A percentile compares a stretch with the other conserved stretches of the same genome.
phyloP scores from a whole-genome alignment of 2,888 invertebrate genomes.

The Schizotus pectinicornis region DNA sequence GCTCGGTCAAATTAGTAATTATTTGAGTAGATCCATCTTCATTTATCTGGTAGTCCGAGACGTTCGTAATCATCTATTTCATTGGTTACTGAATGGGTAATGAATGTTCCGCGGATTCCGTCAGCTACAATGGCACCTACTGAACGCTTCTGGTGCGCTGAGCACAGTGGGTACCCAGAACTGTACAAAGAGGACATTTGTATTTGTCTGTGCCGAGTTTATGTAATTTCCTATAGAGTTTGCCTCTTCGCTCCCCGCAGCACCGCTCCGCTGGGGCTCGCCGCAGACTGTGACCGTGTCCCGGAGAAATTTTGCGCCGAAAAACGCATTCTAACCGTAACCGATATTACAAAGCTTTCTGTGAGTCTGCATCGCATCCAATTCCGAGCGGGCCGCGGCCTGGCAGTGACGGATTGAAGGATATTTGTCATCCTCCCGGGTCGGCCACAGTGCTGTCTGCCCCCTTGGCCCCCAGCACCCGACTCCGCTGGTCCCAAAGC shows the following conservation, averaged over 20 bases:
- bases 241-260: slow-evolving; percentile 50
- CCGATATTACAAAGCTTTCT: slow-evolving; percentile 61
- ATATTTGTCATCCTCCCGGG: slow-evolving; percentile 73
- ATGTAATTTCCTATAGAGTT: slow-evolving; percentile 63
- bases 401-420: slow-evolving; percentile 74
- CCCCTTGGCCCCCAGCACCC: slow-evolving; percentile 47
- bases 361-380: slow-evolving; percentile 61
- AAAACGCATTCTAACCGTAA: slow-evolving; percentile 51
- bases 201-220: slow-evolving; percentile 62
- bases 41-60: slow-evolving; percentile 59
- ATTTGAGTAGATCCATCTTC: slow-evolving; percentile 59
- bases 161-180: slow-evolving; percentile 57
- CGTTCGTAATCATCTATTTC: slow-evolving; percentile 61
- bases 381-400: slow-evolving; percentile 60
- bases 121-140: slow-evolving; percentile 56
- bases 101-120: slow-evolving; percentile 59
- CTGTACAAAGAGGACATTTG: slow-evolving; percentile 61
- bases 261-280: slow-evolving; percentile 53
- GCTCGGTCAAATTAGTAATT: slow-evolving; percentile 61
- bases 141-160: slow-evolving; percentile 56
- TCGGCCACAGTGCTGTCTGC: slow-evolving; percentile 59
- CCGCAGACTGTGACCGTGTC: slow-evolving; percentile 50
- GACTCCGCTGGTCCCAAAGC: slow-evolving; percentile 40
- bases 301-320: slow-evolving; percentile 17
- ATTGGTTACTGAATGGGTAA: slow-evolving; percentile 61